A percentile compares a stretch with the other conserved stretches of the same genome.
These are phyloP conservation scores for Ceratosolen fusciceps DNA, from an alignment of 1,140 invertebrate genomes.

Conservation along the genomic window DNA sequence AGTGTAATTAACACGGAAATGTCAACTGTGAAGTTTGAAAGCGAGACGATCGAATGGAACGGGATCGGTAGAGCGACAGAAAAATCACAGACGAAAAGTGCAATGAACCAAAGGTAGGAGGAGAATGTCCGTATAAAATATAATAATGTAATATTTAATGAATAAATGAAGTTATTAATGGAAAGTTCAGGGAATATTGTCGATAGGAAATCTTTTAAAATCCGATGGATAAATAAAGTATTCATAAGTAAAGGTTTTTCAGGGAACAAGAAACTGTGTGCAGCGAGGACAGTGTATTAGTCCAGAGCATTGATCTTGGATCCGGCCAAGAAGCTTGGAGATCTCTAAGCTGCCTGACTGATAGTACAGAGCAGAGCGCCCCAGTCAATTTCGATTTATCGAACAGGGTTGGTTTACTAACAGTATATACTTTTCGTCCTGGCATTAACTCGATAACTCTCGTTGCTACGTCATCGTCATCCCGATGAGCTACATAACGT, in stretches of 20 bases:
- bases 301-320: slow-evolving; percentile 70
- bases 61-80: slow-evolving; percentile 48
- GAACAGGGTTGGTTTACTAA: slow-evolving; percentile 81
- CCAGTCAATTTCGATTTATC: slow-evolving; percentile 93
- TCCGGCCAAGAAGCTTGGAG: slow-evolving; percentile 79
- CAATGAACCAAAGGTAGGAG: slow-evolving; percentile 65
- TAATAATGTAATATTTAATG: no score
- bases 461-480: no score
- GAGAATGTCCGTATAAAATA: no score
- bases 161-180: no score
- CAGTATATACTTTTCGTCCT: not conserved
- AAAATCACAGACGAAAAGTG: slow-evolving; percentile 63
- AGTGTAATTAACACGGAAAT: slow-evolving; percentile 88
- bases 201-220: not conserved
- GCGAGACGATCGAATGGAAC: slow-evolving; percentile 67
- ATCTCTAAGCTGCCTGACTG: slow-evolving; percentile 86
- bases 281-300: slow-evolving; percentile 69
- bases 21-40: slow-evolving; percentile 78
- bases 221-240: no score
- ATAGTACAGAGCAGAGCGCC: slow-evolving; percentile 90
- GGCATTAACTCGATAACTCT: no score
- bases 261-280: slow-evolving; percentile 39
- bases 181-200: no score
- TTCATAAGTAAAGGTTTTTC: not conserved
- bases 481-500: no score